These are phyloP conservation scores for Autographa pulchrina DNA, from an alignment of 2,888 invertebrate genomes.

Conservation along the genomic window DNA sequence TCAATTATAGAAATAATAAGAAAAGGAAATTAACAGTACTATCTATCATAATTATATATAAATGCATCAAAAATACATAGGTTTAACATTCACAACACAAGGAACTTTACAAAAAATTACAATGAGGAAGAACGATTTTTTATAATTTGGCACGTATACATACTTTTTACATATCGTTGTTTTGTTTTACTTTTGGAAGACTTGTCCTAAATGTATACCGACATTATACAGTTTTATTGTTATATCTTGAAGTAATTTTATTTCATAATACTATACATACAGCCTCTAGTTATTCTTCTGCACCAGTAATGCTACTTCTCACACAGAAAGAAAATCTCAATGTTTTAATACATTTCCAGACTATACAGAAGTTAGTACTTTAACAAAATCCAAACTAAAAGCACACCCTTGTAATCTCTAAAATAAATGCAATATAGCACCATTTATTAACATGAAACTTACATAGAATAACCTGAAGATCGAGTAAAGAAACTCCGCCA, in stretches of 20 bases:
- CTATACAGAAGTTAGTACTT: too few relatives aligned
- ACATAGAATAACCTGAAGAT: neutral
- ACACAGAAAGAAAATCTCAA: neutral
- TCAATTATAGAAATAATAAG: too few relatives aligned
- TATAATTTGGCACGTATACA: slow-evolving; percentile 1
- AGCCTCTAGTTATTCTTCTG: neutral
- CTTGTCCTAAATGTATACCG: neutral
- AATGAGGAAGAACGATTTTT: neutral
- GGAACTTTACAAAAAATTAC: neutral
- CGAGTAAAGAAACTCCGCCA: too few relatives aligned
- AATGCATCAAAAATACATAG: neutral
- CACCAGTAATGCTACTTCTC: neutral
- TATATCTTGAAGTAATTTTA: neutral
- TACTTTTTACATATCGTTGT: neutral
- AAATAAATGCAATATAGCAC: slow-evolving; percentile 52
- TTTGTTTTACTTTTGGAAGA: neutral
- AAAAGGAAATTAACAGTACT: too few relatives aligned
- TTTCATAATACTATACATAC: neutral
- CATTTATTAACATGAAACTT: slow-evolving; percentile 25
- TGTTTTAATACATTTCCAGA: too few relatives aligned
- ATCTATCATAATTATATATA: neutral
- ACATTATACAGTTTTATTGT: neutral
- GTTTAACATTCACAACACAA: slow-evolving; percentile 1
- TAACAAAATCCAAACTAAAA: too few relatives aligned
- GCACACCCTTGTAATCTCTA: slow-evolving; percentile 14